Base-by-base conservation (phyloP, 1,140 invertebrate genomes). In the Aphelenchoides avenae region DNA sequence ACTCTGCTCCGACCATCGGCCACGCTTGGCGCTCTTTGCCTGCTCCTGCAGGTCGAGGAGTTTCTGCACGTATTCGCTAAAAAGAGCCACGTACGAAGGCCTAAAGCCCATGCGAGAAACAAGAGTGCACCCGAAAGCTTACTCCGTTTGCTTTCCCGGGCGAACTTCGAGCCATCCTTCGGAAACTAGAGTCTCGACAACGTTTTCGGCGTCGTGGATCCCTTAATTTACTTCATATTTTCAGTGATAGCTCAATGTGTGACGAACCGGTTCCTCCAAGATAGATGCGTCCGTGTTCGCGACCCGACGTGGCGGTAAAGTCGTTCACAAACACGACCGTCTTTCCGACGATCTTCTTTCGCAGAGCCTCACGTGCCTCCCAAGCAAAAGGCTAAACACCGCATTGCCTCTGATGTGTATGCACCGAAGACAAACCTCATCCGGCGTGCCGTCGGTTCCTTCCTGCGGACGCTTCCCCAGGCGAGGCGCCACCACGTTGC, bases 291-390 rank as follows among this genome's bases (percentile, higher is more conserved):
- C 91, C 91, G 82, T 92, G 93, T 73, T 90, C 89, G 73, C 89
- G 84, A 6, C 84, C 85, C 82, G 82, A 64, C 83, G 83, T 78
- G 84, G 87, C 64, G 36, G 73, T 69, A 64, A 70, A 75, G 30
- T 75, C 73, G 5, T 63, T 64, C 15, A 76, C 52, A 78, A 92
- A 95, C 3, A 83, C 81, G 0, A 96, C 87, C 68, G 89, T 86
- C 78, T 89, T 86, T 3, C 90, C 90, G 72, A 97, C 85, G 6
- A 95, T 74, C 75, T 90, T 91, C 71, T 91, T 90, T 26, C 92
- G 82, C 27, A 97, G 79, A 78, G 86, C 95, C 81, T 97, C 92
- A 55, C 92, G 83, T 0, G 91, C 88, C 79, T 96, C 91, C 89
- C 91, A 97, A 1, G 90, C 91, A 81, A 84, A 97, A 5, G 91